A percentile compares a stretch with the other conserved stretches of the same genome.
phyloP scores from a whole-genome alignment of 2,113 vertebrate species.

The Ornithorhynchus anatinus region DNA sequence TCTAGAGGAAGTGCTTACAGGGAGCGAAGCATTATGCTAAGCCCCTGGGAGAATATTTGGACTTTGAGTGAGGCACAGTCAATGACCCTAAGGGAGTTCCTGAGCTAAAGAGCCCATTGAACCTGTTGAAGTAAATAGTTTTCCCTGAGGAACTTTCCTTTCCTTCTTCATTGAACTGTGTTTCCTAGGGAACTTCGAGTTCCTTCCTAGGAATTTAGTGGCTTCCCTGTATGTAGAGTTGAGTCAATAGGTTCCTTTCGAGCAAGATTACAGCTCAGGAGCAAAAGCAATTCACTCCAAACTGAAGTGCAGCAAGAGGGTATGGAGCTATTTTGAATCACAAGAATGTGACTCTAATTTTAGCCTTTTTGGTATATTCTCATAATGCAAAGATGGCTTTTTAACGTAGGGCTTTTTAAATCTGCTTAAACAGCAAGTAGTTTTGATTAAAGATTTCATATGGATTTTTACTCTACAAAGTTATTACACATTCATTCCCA shows the following conservation, averaged over 20 bases:
- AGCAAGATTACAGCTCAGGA: constrained; percentile 60
- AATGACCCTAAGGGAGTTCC: too few species aligned
- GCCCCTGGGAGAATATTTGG: too few species aligned
- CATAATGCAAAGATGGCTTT: not conserved
- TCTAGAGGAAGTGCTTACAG: too few species aligned
- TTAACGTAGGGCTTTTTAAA: not conserved
- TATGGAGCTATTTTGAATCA: not conserved
- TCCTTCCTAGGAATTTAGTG: too few species aligned
- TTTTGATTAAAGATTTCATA: not conserved
- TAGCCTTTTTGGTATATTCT: not conserved
- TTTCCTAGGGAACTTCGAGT: too few species aligned
- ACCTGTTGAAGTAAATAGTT: too few species aligned
- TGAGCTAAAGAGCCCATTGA: too few species aligned
- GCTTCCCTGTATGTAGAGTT: too few species aligned
- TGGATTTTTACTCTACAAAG: constrained; percentile 31
- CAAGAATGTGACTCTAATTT: not conserved
- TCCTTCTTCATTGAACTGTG: too few species aligned
- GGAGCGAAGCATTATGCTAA: too few species aligned
- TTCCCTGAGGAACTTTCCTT: too few species aligned
- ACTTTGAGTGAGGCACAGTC: too few species aligned
- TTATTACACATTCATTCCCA: constrained; percentile 36
- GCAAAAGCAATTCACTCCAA: not conserved
- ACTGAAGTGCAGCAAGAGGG: not conserved
- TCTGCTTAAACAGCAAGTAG: constrained; percentile 27
- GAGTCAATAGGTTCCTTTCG: constrained; percentile 55